Base-by-base conservation (phyloP, 2,888 invertebrate genomes). In the Phoronis australis region DNA sequence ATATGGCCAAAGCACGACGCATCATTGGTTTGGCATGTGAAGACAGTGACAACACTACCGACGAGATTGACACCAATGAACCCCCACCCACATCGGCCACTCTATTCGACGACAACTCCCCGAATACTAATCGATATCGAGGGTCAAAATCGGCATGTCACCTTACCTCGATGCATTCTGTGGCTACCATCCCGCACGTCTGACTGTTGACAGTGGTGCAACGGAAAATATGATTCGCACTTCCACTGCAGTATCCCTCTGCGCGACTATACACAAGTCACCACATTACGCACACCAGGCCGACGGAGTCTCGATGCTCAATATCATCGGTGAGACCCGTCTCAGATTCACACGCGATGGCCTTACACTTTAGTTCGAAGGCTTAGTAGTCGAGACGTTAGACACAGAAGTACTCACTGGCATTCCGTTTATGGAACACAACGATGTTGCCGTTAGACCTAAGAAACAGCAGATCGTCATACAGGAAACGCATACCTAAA, bases 371-470 rank as follows among this genome's bases (percentile, higher is more conserved):
- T 18, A 15, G 12, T 48, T 51, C 37, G 40, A 51, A 9, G 48
- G 39, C 15, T 41, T 51, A 5, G 48, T 51, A 2, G 45, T 48
- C n/a, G 41, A 45, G 37, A 31, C 42, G 42, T 22, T 27, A n/a
- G 50, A 51, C 38, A 46, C 41, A 12, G 42, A 52, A 12, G 26
- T 51, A 20, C 42, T 51, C 5, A 46, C 25, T n/a, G 50, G 52
- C 6, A 51, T 39, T n/a, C 52, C 52, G 22, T 52, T 52, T 37
- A 51, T 51, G 52, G 46, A 24, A 31, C 9, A 5, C 4, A 52
- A 52, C 24, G 50, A 42, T 47, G 37, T 52, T n/a, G 22, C 38
- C 9, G n/a, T n/a, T 23, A 22, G 48, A n/a, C 49, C 37, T 23
- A 46, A 49, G n/a, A 45, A 45, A 39, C 38, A 21, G 12, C 15